Evolutionary conservation across 2,113 vertebrate species (phyloP).

Genomic region (Pygoscelis antarcticus): DNA sequence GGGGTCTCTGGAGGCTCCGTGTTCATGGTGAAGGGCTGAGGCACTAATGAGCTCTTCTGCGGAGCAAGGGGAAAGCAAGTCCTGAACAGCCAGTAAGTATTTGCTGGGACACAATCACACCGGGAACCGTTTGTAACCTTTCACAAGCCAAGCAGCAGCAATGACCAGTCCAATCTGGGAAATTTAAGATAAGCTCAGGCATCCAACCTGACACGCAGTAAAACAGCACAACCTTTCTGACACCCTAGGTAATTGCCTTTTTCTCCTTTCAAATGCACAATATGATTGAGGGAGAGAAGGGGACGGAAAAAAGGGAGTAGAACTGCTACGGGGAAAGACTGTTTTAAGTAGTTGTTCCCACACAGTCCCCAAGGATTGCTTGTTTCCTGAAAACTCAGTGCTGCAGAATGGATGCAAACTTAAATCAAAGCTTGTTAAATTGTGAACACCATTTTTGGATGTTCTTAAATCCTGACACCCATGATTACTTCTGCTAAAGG

Average conservation of each 20-base stretch:
- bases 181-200: background rate
- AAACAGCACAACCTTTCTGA: background rate
- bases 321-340: background rate
- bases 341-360: background rate
- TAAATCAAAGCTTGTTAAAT: background rate
- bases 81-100: background rate
- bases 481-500: accelerated
- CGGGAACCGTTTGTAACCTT: background rate
- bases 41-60: background rate
- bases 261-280: background rate
- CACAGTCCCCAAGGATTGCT: accelerated
- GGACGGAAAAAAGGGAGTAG: background rate
- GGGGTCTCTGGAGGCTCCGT: background rate
- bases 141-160: background rate
- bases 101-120: background rate
- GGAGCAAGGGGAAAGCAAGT: background rate
- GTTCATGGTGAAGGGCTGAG: background rate
- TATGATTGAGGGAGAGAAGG: background rate
- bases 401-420: background rate
- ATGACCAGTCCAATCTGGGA: background rate
- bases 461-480: too few species aligned
- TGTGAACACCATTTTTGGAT: accelerated
- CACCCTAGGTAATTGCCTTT: background rate
- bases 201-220: background rate
- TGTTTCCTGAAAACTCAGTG: background rate